Percentiles rank a stretch among this genome's conserved stretches.
Evolutionary conservation across 2,797 vertebrate genomes (phyloP).

Genomic region (Myotis myotis): DNA sequence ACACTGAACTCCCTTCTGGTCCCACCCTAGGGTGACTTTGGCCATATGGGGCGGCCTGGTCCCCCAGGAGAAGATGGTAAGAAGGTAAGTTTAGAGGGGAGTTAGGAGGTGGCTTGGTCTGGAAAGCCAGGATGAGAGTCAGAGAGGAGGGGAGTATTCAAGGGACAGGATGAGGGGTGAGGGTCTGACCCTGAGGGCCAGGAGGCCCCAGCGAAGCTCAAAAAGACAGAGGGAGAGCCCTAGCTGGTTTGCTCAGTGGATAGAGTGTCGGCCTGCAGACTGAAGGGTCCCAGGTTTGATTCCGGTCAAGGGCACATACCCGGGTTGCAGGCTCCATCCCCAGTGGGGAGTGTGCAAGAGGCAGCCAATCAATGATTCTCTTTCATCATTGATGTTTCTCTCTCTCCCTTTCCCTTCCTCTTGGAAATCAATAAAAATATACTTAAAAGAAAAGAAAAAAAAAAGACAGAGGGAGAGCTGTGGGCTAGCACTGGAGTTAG

Average conservation of each 20-base stretch:
- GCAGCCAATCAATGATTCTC: no score
- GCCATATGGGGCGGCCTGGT: conserved; percentile 88
- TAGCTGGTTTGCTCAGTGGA: no score
- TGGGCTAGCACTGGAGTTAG: neutral
- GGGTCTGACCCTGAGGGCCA: neutral
- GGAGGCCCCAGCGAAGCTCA: neutral
- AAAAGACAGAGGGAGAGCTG: neutral
- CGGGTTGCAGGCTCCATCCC: no score
- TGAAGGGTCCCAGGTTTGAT: no score
- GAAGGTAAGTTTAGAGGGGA: conserved; percentile 84
- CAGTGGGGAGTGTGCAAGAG: no score
- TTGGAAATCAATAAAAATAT: no score
- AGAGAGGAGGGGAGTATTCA: neutral
- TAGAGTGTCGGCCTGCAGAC: no score
- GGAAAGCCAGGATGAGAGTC: neutral
- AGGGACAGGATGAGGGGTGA: neutral
- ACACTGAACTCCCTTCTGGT: neutral
- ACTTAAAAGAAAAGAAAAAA: no score
- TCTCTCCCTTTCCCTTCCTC: no score
- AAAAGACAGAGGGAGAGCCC: no score
- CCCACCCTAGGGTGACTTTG: conserved; percentile 89
- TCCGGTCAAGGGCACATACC: no score
- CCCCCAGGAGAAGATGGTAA: conserved; percentile 88
- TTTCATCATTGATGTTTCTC: no score
- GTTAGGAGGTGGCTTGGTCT: neutral